Evolutionary conservation across 2,113 vertebrate species (phyloP), one percentile per base, ranked within the genome.

Genomic region (Fulica atra): DNA sequence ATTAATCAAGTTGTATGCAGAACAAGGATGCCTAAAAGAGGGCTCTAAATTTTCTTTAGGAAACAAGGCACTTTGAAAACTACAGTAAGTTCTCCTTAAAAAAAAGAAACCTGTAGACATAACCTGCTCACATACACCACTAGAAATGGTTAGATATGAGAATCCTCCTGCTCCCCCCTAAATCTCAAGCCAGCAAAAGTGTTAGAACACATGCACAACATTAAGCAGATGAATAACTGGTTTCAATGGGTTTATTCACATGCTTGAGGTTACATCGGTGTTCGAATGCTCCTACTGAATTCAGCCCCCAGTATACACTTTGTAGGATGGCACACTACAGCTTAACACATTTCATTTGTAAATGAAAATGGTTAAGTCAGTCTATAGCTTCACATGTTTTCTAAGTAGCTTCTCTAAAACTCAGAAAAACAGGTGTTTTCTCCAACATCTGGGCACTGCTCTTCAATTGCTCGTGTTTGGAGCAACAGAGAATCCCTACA

Each of bases 21-120:
- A 98, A 96, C 94, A 97, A 97, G 96, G 97, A 98, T 96, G 96
- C 96, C 98, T 97, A 96, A 86, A 92, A 97, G 96, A 98, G 98
- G 98, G 98, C 98, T 98, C 98, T 98, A 98, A 98, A 98, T 98
- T 98, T 98, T 98, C 98, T 98, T 98, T 98, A 68, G 91, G 33
- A 88, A 11, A 95, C 54, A 66, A 66, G 65, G 93, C 33, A 95
- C 92, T 96, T 94, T 81, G 89, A 76, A 92, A 97, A 61, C 92
- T 89, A 40, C 83, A 46, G 64, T 16, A 82, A 81, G 56, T 79
- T 96, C 91, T 93, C 83, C 71, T 89, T 81, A 74, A 84, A 92
- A 66, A 25, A 40, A 84, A 48, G 23, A 42, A 94, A 69, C 50
- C 70, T 90, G 17, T 3, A 70, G 70, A 72, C 31, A 78, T 54